Conservation (phyloP, 1,140 invertebrate genomes). For the Neuroterus valhalla region DNA sequence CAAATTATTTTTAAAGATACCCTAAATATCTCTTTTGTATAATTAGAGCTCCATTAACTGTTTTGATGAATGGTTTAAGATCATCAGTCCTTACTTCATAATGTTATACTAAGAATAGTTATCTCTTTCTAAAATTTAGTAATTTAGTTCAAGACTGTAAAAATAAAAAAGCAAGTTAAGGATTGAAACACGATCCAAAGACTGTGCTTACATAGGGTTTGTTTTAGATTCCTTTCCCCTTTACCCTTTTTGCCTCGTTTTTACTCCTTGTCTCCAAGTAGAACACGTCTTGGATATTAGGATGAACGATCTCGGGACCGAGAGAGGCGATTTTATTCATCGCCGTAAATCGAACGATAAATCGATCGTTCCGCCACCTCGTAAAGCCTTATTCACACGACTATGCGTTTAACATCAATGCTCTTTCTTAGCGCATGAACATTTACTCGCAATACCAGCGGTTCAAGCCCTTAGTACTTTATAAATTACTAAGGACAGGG, state of each 20-base stretch:
- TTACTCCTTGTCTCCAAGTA: slow-evolving; percentile 47
- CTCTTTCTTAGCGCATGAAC: neutral
- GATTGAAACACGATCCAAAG: slow-evolving; percentile 49
- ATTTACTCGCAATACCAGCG: neutral
- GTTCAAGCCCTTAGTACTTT: neutral
- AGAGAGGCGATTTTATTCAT: slow-evolving; percentile 52
- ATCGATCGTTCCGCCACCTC: slow-evolving; percentile 56
- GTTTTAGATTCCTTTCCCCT: slow-evolving; percentile 44
- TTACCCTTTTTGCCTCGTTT: neutral
- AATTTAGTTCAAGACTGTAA: too few species aligned
- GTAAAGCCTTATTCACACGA: slow-evolving; percentile 46
- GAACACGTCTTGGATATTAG: slow-evolving; percentile 65
- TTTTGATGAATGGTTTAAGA: too few species aligned
- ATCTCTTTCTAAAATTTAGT: too few species aligned
- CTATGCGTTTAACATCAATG: slow-evolving; percentile 27
- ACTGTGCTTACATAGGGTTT: slow-evolving; percentile 42
- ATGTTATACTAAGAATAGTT: too few species aligned
- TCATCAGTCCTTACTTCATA: too few species aligned
- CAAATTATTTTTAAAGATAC: neutral
- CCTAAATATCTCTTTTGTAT: too few species aligned
- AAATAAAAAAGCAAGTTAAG: too few species aligned
- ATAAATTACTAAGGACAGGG: neutral
- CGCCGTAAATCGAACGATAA: slow-evolving; percentile 64
- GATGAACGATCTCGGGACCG: slow-evolving; percentile 54
- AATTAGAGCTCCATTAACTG: too few species aligned